Percentiles rank a stretch among this genome's conserved stretches.
Evolutionary conservation across 1,140 invertebrate genomes (phyloP).

Genomic region (Heliconius hermathena): DNA sequence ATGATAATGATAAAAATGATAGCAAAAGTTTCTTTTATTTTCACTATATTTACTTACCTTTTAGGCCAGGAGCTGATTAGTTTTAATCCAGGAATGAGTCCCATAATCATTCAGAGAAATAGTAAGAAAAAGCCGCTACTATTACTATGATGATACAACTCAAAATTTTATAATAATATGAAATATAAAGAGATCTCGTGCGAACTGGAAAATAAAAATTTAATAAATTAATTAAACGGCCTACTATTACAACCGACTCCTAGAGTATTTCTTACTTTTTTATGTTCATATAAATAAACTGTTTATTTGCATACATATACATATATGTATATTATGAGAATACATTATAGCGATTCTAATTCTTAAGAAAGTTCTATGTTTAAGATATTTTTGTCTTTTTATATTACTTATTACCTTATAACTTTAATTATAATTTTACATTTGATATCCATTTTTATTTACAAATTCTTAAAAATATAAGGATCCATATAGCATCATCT

Average conservation of each 20-base stretch:
- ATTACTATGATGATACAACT: neutral
- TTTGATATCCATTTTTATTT: neutral
- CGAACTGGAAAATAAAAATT: conserved; percentile 2
- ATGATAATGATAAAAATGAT: neutral
- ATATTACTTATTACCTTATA: no score
- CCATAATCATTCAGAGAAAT: neutral
- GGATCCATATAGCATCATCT: neutral
- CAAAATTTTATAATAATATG: conserved; percentile 5
- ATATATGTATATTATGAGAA: neutral
- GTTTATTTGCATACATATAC: neutral
- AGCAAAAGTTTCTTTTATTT: neutral
- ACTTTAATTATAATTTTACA: neutral
- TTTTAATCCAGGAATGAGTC: neutral
- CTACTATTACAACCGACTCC: neutral
- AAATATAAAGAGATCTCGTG: conserved; percentile 5
- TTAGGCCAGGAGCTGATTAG: neutral
- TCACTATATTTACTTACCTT: neutral
- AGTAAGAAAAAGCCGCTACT: neutral
- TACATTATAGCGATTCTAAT: neutral
- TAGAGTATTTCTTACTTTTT: neutral
- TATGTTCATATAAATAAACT: neutral
- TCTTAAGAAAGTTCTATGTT: neutral
- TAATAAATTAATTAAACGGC: neutral
- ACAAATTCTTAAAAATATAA: neutral
- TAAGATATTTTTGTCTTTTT: neutral